Evolutionary conservation across 2,888 invertebrate species (phyloP), one percentile per base, ranked within the genome.

Genomic region (Xylophagus ater): DNA sequence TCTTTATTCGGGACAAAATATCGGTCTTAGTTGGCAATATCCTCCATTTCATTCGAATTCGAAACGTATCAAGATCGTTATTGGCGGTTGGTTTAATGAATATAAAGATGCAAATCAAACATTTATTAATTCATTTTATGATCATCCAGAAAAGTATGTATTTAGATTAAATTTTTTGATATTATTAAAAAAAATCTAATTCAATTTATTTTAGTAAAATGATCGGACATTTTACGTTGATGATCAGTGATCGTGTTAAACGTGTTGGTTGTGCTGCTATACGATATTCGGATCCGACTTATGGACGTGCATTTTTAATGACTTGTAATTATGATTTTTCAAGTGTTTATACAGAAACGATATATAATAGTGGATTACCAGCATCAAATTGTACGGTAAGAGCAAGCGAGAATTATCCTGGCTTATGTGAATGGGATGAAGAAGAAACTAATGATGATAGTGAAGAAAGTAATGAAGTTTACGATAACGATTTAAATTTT

Each of bases 281-380:
- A 3, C 49, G 54, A 10, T 60, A 52, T 40, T 41, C 47, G 7
- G 24, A 47, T 5, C 40, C 42, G 7, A 31, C 36, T 2, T 21
- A 34, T n/a, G 41, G 47, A n/a, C 41, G 44, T 19, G 47, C 53
- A 6, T 56, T 61, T 17, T 40, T 60, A 25, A 49, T 62, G 45
- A 60, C 62, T 2, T 63, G 63, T 44, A 62, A 63, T 39, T 63
- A 63, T 38, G 59, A 62, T 42, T 59, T 51, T 32, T 57, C 54
- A 14, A 63, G 60, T 33, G 50, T 63, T n/a, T 48, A 48, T n/a
- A 47, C 45, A 3, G 54, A 57, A 25, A 51, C 56, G 6, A 51
- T 62, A 6, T 63, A 62, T 44, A 49, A 51, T 7, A 35, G 47
- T 3, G 62, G 62, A 5, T 44, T 51, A 7, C 41, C 58, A 4